Base-by-base conservation (phyloP, 2,888 invertebrate species). In the Dermolepida albohirtum region DNA sequence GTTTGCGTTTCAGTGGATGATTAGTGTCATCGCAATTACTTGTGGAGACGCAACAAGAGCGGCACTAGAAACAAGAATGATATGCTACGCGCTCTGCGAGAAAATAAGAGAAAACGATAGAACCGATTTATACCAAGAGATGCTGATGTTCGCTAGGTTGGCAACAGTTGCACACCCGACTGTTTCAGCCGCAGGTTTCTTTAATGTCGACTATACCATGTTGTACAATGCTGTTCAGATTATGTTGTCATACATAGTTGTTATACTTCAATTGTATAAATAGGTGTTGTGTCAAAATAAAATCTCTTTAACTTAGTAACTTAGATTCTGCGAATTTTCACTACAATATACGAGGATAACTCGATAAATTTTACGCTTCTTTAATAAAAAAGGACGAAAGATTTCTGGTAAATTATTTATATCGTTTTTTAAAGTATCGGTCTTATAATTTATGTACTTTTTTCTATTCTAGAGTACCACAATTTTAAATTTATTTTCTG, bases 131-230 rank as follows among this genome's bases (percentile, higher is more conserved):
- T 57, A 22, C 4, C 4, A 57, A 12, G 44, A 57, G 29, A 57
- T 22, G 43, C 4, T 57, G 29, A 27, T 29, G 4, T 44, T 57
- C 27, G 57, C 44, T 0, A 27, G 44, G 14, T 14, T 57, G 43
- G 29, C 29, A 10, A 57, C 17, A n/a, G 6, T 27, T 10, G 44
- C 44, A 1, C 57, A 44, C 2, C 29, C 65, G 5, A 34, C 40
- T 44, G 39, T 68, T 44, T 59, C 68, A 0, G 68, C 68, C 6
- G 65, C 68, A 14, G 68, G 68, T 11, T 68, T 65, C 41, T 68
- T 65, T 41, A 51, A 51, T 14, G 59, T 68, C 22, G 68, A 68
- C 50, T 43, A 59, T 16, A 59, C 68, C 40, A 68, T 68, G 68
- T 34, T 68, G 16, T 57, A 27, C 11, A 57, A 44, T n/a, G 29